These are phyloP conservation scores for Empidonax traillii DNA, from an alignment of 2,113 vertebrate species.

Conservation along the genomic window DNA sequence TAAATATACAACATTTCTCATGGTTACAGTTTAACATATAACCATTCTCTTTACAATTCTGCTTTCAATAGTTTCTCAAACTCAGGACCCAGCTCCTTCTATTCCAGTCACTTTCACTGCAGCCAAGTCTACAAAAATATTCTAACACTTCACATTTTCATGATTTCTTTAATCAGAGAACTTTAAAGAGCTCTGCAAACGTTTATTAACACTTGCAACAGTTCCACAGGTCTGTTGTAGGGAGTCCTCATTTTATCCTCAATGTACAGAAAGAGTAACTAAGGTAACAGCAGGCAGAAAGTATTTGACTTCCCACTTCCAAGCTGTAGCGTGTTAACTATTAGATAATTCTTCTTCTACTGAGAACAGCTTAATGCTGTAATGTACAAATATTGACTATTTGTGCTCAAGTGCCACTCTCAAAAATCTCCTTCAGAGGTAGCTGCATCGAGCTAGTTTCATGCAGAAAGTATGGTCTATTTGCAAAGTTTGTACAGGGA, in stretches of 20 bases:
- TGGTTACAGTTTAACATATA: neutral
- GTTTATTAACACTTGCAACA: constrained; percentile 30
- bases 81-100: neutral
- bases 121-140: constrained; percentile 32
- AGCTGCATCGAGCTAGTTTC: neutral
- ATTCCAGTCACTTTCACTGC: constrained; percentile 2
- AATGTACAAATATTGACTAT: constrained; percentile 27
- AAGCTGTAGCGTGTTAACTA: constrained; percentile 47
- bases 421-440: neutral
- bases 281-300: constrained; percentile 52
- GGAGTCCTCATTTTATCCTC: constrained; percentile 36
- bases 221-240: neutral
- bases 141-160: constrained; percentile 35
- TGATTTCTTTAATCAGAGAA: neutral
- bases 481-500: neutral
- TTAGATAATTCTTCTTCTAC: constrained; percentile 23
- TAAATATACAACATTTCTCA: neutral
- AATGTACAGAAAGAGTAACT: constrained; percentile 27
- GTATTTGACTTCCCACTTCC: constrained; percentile 54
- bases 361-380: neutral
- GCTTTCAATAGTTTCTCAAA: neutral
- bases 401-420: neutral
- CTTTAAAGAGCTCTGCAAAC: constrained; percentile 27
- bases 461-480: neutral
- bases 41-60: constrained; percentile 8